Base-by-base conservation (phyloP, 1,140 invertebrate genomes). In the Bombus confusus region DNA sequence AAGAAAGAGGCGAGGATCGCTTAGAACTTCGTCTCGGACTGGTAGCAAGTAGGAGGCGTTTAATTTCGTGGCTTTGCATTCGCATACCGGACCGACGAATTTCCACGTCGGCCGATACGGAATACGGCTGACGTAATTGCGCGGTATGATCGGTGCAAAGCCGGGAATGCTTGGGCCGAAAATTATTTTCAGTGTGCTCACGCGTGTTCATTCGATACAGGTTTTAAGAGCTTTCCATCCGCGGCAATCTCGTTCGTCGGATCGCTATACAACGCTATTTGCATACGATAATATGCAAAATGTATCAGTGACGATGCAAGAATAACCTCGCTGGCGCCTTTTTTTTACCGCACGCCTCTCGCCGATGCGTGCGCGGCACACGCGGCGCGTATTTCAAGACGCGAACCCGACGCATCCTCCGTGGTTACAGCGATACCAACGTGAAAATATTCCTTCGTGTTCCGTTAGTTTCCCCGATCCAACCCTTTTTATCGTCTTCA, bases 301-400 rank as follows among this genome's bases (percentile, higher is more conserved):
- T 57, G 47, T 90, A 77, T 87, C 52, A 18, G 59, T 87, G 88
- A 87, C 88, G 88, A 80, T 79, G 86, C 88, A 80, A 85, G 81
- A 90, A 90, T 90, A 90, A 71, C 64, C 34, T 39, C 57, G 25
- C 41, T 41, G 64, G 39, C 64, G 37, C 34, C 68, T 82, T 87
- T 80, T 87, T 80, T 83, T 87, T 25, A 6, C n/a, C n/a, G 15
- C n/a, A 59, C 57, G 25, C 47, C 15, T 59, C 57, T 59, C 57
- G 57, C n/a, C 59, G 64, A 31, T 52, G 47, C 47, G 47, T 52
- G 47, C 47, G 47, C 47, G 47, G 47, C 6, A 52, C 47, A 52
- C 47, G 47, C 47, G 18, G 18, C 47, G 47, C 47, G 47, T 52
- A 52, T 52, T 52, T 52, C 47, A 52, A 52, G 47, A 52, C 37